phyloP scores from a whole-genome alignment of 1,140 invertebrate species.

The Drosophila lacertosa region DNA sequence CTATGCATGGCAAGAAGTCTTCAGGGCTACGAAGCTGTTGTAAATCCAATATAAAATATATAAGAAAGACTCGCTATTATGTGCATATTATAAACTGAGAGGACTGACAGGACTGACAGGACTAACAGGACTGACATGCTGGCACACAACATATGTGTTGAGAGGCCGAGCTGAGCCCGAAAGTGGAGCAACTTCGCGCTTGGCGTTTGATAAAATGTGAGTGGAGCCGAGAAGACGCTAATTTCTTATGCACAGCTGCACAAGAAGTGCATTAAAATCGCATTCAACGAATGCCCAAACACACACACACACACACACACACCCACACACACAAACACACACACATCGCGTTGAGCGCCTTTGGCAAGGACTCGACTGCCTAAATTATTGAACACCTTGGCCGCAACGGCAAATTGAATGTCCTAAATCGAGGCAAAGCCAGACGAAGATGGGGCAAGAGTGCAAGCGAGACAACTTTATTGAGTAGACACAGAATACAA shows the following conservation, averaged over 20 bases:
- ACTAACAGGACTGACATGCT: too few species aligned
- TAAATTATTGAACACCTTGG: constrained; percentile 73
- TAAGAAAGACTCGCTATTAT: constrained; percentile 18
- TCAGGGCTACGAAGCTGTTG: constrained; percentile 11
- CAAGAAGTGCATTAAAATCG: constrained; percentile 69
- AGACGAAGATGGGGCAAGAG: neutral
- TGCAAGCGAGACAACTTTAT: neutral
- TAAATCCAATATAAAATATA: constrained; percentile 54
- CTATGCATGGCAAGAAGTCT: constrained; percentile 37
- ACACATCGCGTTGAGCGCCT: constrained; percentile 23
- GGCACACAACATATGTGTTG: too few species aligned
- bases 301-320: constrained; percentile 6
- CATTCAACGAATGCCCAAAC: constrained; percentile 37
- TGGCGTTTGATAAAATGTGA: too few species aligned
- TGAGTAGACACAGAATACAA: neutral
- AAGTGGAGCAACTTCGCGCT: too few species aligned
- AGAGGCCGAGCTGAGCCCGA: too few species aligned
- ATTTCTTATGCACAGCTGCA: constrained; percentile 71
- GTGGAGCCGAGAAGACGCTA: constrained; percentile 15
- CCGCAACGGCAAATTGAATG: constrained; percentile 51
- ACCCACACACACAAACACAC: constrained; percentile 10
- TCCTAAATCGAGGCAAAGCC: constrained; percentile 15
- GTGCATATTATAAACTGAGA: constrained; percentile 12
- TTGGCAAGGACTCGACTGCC: constrained; percentile 27
- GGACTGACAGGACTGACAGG: too few species aligned